A percentile compares a stretch with the other conserved stretches of the same genome.
phyloP scores from a whole-genome alignment of 1,140 invertebrate species.

The Ptiloglossa arizonensis region DNA sequence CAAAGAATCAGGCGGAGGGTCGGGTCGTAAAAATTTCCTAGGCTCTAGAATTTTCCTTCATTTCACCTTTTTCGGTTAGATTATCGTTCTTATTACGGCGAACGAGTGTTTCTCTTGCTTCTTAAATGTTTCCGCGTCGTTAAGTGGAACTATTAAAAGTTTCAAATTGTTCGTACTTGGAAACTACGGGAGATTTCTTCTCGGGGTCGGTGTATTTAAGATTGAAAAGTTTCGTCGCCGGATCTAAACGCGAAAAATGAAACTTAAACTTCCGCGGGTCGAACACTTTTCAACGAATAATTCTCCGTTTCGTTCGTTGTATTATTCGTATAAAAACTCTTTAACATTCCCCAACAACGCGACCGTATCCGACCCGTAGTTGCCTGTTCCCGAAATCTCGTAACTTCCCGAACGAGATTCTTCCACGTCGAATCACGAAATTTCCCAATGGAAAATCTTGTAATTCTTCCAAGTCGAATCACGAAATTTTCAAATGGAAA shows the following conservation, averaged over 20 bases:
- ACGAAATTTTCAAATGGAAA: no score
- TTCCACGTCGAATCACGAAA: no score
- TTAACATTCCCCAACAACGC: no score
- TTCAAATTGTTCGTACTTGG: neutral
- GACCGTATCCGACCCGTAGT: no score
- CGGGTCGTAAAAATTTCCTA: neutral
- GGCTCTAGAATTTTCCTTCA: neutral
- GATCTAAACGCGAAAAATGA: neutral
- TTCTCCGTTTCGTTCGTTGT: no score
- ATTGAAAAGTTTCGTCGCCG: neutral
- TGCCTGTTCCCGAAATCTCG: no score
- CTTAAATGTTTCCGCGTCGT: neutral
- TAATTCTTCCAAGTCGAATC: no score
- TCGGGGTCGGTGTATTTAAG: neutral
- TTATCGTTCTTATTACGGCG: neutral
- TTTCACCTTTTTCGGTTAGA: neutral
- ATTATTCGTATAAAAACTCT: no score
- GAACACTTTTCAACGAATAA: neutral
- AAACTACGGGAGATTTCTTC: conserved; percentile 13
- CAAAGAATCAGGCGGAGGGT: no score
- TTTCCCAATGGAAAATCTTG: no score
- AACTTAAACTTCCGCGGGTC: neutral
- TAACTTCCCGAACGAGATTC: no score
- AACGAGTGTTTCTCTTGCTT: neutral
- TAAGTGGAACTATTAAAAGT: conserved; percentile 25